Evolutionary conservation across 92 coral and sea anemone species (phyloP).

Genomic region (Epizoanthus rinbou): DNA sequence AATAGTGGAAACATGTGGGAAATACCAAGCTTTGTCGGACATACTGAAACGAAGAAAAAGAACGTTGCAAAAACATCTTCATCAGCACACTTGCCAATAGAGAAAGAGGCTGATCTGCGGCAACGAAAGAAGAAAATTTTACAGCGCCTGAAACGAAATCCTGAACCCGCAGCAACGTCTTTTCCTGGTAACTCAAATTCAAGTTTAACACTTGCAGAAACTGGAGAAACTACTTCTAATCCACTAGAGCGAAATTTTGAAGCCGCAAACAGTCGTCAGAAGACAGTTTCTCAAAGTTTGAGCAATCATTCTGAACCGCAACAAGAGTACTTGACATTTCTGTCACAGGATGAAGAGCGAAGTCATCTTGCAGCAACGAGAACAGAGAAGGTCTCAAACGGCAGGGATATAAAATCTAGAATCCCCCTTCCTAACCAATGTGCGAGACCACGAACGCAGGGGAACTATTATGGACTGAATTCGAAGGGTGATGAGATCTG

Average conservation of each 20-base stretch:
- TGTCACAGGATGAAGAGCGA: background rate
- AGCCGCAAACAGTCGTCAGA: background rate
- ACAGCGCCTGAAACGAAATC: conserved; percentile 52
- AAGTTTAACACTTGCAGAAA: background rate
- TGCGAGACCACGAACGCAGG: conserved; percentile 34
- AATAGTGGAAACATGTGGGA: conserved; percentile 14
- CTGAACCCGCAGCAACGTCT: conserved; percentile 9
- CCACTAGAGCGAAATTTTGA: background rate
- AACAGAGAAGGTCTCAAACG: conserved; percentile 1
- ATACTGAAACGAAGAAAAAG: conserved; percentile 27
- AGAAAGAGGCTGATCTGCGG: conserved; percentile 58
- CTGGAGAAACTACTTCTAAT: background rate
- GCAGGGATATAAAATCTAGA: background rate
- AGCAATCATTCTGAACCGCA: background rate
- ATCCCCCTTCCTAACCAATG: conserved; percentile 21
- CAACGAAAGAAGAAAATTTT: conserved; percentile 61
- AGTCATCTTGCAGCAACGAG: conserved; percentile 9
- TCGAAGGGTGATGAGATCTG: background rate
- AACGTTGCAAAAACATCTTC: conserved; percentile 2
- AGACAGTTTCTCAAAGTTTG: background rate
- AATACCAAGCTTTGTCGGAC: conserved; percentile 30
- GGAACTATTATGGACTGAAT: background rate
- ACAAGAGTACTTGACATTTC: conserved; percentile 3
- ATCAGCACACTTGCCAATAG: conserved; percentile 55
- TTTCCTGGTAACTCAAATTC: background rate